These are phyloP conservation scores for Lagopus muta DNA, from an alignment of 2,113 vertebrate genomes.

Conservation along the genomic window DNA sequence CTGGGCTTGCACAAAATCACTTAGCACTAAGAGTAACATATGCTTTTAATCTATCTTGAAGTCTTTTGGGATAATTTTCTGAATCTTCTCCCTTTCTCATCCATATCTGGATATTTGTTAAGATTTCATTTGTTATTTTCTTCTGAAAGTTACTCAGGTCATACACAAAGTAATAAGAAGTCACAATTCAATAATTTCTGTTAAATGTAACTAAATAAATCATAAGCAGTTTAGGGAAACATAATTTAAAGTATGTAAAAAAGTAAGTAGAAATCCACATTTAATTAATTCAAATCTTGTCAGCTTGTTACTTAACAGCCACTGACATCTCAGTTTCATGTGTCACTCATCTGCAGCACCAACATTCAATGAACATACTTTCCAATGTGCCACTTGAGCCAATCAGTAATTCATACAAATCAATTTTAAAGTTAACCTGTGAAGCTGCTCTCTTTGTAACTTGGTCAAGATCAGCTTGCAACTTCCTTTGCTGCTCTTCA, in stretches of 20 bases:
- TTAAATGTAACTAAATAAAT: background rate
- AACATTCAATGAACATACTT: background rate
- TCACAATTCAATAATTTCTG: background rate
- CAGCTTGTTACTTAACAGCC: background rate
- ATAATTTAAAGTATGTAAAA: background rate
- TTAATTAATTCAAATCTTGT: background rate
- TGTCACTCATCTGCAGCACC: background rate
- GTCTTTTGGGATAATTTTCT: background rate
- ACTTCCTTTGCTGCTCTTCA: slow-evolving; percentile 89
- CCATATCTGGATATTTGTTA: background rate
- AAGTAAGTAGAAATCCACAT: background rate
- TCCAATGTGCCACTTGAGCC: background rate
- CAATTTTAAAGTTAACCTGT: slow-evolving; percentile 77
- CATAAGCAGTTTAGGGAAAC: background rate
- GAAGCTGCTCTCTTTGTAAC: slow-evolving; percentile 90
- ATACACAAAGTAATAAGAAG: background rate
- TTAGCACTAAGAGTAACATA: background rate
- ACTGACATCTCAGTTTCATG: background rate
- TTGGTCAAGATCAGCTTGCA: slow-evolving; percentile 91
- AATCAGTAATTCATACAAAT: background rate
- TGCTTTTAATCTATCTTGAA: background rate
- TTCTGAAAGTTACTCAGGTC: background rate
- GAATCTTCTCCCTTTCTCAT: background rate
- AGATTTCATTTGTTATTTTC: background rate
- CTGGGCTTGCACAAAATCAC: background rate